Conservation (phyloP, 2,113 vertebrate genomes). For the Oreochromis tanganicae region DNA sequence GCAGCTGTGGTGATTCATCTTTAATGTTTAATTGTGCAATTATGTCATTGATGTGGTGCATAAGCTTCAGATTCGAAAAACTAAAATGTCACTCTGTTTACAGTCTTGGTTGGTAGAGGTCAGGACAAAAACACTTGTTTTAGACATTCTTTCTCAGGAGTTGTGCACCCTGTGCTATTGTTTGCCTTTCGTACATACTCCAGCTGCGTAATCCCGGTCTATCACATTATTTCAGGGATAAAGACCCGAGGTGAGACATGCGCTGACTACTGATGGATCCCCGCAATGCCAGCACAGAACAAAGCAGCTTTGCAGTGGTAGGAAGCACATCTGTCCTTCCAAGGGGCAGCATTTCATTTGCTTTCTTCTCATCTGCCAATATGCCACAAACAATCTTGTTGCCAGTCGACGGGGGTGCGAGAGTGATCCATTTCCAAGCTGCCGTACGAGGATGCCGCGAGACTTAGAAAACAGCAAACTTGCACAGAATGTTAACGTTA, state of each 20-base stretch:
- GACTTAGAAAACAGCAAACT: neutral
- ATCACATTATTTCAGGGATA: neutral
- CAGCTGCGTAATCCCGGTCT: neutral
- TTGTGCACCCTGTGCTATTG: neutral
- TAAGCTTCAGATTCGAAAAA: neutral
- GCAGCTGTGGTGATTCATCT: neutral
- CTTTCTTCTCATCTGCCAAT: neutral
- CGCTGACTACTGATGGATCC: neutral
- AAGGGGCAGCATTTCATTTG: slow-evolving; percentile 1
- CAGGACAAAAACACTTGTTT: neutral
- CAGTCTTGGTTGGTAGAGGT: neutral
- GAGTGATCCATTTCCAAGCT: neutral
- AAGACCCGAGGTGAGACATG: neutral
- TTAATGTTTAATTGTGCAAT: neutral
- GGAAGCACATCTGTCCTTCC: neutral
- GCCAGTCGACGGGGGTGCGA: neutral
- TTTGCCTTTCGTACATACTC: neutral
- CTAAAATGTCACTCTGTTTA: neutral
- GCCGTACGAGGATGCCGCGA: neutral
- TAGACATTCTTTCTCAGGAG: neutral
- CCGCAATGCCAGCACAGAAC: neutral
- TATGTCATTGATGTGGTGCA: neutral
- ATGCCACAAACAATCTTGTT: neutral
- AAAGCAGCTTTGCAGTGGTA: neutral
- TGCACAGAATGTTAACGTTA: neutral